A percentile compares a stretch with the other conserved stretches of the same genome.
phyloP scores from a whole-genome alignment of 1,140 invertebrate species.

The Tetramorium parvispinum region DNA sequence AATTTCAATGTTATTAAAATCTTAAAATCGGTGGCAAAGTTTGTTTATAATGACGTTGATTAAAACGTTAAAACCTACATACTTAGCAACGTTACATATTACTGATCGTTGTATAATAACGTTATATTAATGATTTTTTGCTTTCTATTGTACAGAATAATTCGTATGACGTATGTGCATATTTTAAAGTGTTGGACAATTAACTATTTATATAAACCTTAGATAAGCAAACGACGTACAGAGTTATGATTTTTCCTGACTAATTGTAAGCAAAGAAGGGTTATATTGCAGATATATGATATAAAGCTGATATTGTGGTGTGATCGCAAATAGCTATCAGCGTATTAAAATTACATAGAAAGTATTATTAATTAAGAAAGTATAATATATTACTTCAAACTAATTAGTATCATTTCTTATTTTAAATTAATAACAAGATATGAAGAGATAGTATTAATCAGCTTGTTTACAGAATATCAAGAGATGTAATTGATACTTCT shows the following conservation, averaged over 20 bases:
- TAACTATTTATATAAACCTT: too few species aligned
- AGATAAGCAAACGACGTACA: not conserved
- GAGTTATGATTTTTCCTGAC: not conserved
- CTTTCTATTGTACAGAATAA: too few species aligned
- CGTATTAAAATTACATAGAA: constrained; percentile 33
- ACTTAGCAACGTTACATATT: too few species aligned
- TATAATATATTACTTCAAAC: not conserved
- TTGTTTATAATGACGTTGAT: too few species aligned
- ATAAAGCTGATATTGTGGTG: constrained; percentile 25
- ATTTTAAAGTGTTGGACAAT: not conserved
- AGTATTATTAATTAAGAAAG: not conserved
- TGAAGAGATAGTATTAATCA: too few species aligned
- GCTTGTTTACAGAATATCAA: not conserved
- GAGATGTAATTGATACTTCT: not conserved
- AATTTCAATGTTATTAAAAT: too few species aligned
- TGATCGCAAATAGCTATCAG: constrained; percentile 42
- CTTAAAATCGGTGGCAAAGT: too few species aligned
- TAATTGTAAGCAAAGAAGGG: constrained; percentile 53
- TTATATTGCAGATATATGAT: constrained; percentile 36
- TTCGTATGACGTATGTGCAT: not conserved
- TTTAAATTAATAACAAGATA: too few species aligned
- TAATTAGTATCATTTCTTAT: not conserved
- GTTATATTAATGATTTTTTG: too few species aligned
- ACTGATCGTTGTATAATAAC: too few species aligned
- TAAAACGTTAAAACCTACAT: too few species aligned